phyloP scores from a whole-genome alignment of 1,140 invertebrate species.

The Drosophila persimilis region DNA sequence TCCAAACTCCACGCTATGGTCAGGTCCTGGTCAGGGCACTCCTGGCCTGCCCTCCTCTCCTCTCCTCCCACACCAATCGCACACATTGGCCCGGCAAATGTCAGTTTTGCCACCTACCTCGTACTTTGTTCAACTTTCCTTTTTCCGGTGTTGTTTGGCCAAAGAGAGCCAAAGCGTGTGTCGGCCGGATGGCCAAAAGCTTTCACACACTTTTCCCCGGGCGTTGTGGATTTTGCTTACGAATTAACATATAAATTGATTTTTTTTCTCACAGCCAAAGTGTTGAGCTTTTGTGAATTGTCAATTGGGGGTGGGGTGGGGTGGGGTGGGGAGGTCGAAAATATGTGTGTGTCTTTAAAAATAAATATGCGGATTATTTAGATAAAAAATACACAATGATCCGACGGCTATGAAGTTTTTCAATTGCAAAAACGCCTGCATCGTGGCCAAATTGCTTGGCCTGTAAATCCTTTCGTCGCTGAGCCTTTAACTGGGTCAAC shows the following conservation, averaged over 20 bases:
- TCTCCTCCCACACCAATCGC: conserved; percentile 2
- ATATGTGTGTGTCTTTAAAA: conserved; percentile 14
- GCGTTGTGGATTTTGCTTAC: conserved; percentile 61
- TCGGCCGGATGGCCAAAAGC: conserved; percentile 15
- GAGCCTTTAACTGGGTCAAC: conserved; percentile 62
- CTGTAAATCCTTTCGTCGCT: conserved; percentile 59
- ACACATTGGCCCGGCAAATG: conserved; percentile 52
- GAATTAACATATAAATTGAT: conserved; percentile 82
- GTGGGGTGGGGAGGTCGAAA: background rate
- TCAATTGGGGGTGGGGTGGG: conserved; percentile 28
- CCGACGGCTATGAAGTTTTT: too few relatives aligned
- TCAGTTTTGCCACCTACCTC: conserved; percentile 76
- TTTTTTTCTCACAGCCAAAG: conserved; percentile 62
- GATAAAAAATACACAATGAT: too few relatives aligned
- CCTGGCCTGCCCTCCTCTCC: background rate
- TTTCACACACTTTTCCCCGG: conserved; percentile 40
- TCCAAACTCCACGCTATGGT: too few relatives aligned
- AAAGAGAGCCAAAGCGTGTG: background rate
- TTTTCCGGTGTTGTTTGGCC: conserved; percentile 46
- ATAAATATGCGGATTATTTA: too few relatives aligned
- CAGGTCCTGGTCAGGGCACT: too few relatives aligned
- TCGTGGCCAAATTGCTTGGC: conserved; percentile 31
- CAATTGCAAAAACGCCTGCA: too few relatives aligned
- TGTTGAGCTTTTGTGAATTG: conserved; percentile 63
- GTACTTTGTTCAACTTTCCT: conserved; percentile 51